Conservation (phyloP, 2,888 invertebrate genomes). For the Dryomyza anilis region DNA sequence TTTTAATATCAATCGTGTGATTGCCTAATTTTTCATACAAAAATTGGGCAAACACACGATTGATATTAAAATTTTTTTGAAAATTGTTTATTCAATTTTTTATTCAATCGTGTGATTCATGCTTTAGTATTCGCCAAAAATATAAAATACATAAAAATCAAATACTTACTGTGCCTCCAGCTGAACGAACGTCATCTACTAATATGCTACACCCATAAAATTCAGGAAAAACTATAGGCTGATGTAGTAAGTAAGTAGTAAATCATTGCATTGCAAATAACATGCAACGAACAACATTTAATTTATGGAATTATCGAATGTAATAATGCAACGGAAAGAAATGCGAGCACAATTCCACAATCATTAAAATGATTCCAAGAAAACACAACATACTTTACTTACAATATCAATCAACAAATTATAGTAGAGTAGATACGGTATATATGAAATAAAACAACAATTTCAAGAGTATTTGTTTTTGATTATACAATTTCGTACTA, state of each 20-base stretch:
- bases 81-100: no score
- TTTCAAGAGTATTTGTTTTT: neutral
- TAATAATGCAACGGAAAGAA: neutral
- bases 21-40: no score
- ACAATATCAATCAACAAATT: neutral
- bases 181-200: no score
- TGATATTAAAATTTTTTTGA: no score
- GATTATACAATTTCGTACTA: slow-evolving; percentile 6
- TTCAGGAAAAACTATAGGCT: no score
- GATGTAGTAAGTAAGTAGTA: no score
- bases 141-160: no score
- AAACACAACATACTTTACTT: neutral
- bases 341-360: neutral
- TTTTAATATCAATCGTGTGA: no score
- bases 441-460: slow-evolving; percentile 16
- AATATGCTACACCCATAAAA: no score
- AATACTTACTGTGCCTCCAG: slow-evolving; percentile 6
- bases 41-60: no score
- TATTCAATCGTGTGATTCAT: no score
- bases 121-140: no score
- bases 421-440: neutral
- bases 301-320: neutral
- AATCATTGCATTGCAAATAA: slow-evolving; percentile 1
- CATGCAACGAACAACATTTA: slow-evolving; percentile 15
- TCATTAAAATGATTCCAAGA: neutral